Conservation (phyloP, 2,113 vertebrate genomes). For the Trogon melanurus region DNA sequence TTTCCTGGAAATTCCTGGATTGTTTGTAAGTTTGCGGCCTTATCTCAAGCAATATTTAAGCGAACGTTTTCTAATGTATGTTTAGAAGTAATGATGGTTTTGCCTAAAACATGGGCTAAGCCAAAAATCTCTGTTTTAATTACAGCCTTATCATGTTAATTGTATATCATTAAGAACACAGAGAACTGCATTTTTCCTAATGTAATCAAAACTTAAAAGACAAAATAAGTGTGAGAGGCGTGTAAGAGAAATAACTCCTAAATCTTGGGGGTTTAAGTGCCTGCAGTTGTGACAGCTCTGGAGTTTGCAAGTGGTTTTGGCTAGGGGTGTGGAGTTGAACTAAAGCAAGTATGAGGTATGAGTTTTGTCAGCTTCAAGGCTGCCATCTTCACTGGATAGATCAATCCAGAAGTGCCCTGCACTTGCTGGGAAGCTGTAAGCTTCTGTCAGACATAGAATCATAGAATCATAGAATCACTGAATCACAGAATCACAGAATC, state of each 20-base stretch:
- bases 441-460: neutral
- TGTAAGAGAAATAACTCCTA: neutral
- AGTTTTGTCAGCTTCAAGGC: neutral
- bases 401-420: neutral
- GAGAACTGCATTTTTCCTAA: neutral
- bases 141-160: neutral
- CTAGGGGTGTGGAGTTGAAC: neutral
- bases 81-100: neutral
- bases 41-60: neutral
- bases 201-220: neutral
- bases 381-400: neutral
- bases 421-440: neutral
- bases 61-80: neutral
- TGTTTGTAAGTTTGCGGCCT: neutral
- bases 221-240: neutral
- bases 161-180: neutral
- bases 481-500: too few relatives aligned
- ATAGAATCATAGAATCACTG: too few relatives aligned
- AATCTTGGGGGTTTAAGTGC: neutral
- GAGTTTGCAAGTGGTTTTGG: neutral
- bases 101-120: neutral
- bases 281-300: neutral
- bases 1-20: neutral
- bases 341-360: neutral
- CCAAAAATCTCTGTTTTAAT: neutral